Conservation (phyloP, 2,113 vertebrate genomes). For the Cyphomyrus plagiostoma region DNA sequence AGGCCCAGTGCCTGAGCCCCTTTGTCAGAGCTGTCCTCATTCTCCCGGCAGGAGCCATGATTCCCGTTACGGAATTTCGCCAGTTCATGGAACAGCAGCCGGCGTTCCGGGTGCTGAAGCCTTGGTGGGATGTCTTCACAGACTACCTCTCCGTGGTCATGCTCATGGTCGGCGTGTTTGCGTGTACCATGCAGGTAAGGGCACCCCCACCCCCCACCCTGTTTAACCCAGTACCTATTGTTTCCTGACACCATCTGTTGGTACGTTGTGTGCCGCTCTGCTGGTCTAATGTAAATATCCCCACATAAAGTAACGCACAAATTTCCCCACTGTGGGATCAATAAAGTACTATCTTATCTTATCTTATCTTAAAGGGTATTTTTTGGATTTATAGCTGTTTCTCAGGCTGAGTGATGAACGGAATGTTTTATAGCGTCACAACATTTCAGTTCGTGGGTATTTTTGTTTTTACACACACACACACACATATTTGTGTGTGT, state of each 20-base stretch:
- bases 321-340: too few relatives aligned
- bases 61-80: constrained; percentile 94
- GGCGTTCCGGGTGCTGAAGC: constrained; percentile 93
- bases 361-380: background rate
- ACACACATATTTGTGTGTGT: too few relatives aligned
- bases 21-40: background rate
- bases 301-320: too few relatives aligned
- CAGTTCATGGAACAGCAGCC: constrained; percentile 98
- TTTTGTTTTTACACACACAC: background rate
- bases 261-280: background rate
- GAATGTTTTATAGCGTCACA: background rate
- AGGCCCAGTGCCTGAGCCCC: background rate
- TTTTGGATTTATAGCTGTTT: background rate
- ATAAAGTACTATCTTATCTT: too few relatives aligned
- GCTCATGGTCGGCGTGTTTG: constrained; percentile 97
- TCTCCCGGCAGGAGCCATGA: constrained; percentile 73
- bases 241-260: too few relatives aligned
- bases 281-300: background rate
- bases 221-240: background rate
- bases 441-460: background rate
- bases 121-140: constrained; percentile 98
- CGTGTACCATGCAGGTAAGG: constrained; percentile 90
- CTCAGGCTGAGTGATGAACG: background rate
- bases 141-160: constrained; percentile 94
- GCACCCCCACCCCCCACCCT: background rate